Evolutionary conservation across 2,888 invertebrate species (phyloP).

Genomic region (Heliconius aoede): DNA sequence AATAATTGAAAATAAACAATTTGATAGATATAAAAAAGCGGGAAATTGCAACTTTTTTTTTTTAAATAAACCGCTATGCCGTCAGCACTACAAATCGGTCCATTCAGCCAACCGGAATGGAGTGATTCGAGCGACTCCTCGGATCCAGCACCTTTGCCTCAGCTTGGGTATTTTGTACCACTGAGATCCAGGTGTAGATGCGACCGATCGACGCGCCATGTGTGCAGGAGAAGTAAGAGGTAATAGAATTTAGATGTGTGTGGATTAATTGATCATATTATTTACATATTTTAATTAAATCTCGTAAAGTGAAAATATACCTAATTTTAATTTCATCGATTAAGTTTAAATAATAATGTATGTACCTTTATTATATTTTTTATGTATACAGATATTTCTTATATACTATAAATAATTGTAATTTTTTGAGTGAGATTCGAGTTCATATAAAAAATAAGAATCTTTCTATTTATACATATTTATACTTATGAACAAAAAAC

Average conservation of each 20-base stretch:
- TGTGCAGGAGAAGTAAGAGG: slow-evolving; percentile 80
- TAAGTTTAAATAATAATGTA: not conserved
- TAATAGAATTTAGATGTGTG: slow-evolving; percentile 57
- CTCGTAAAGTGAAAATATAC: not conserved
- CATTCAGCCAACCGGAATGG: slow-evolving; percentile 79
- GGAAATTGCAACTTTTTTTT: slow-evolving; percentile 6
- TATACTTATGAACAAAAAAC: not conserved
- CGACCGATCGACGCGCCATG: slow-evolving; percentile 69
- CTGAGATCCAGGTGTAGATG: slow-evolving; percentile 73
- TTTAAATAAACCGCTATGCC: slow-evolving; percentile 60
- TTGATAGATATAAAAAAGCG: slow-evolving; percentile 9
- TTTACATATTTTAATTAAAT: not conserved
- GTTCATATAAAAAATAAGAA: too few species aligned
- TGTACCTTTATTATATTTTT: too few species aligned
- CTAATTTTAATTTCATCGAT: not conserved
- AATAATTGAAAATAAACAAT: slow-evolving; percentile 1
- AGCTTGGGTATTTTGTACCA: slow-evolving; percentile 85
- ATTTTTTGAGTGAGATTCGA: too few species aligned
- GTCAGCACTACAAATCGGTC: slow-evolving; percentile 68
- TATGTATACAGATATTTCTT: too few species aligned
- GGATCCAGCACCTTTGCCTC: slow-evolving; percentile 76
- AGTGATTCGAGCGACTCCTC: slow-evolving; percentile 77
- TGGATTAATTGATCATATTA: not conserved
- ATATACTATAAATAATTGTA: too few species aligned
- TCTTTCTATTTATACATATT: too few species aligned